A percentile compares a stretch with the other conserved stretches of the same genome.
These are phyloP conservation scores for Drosophila formosana DNA, from an alignment of 2,888 invertebrate species.

Conservation along the genomic window DNA sequence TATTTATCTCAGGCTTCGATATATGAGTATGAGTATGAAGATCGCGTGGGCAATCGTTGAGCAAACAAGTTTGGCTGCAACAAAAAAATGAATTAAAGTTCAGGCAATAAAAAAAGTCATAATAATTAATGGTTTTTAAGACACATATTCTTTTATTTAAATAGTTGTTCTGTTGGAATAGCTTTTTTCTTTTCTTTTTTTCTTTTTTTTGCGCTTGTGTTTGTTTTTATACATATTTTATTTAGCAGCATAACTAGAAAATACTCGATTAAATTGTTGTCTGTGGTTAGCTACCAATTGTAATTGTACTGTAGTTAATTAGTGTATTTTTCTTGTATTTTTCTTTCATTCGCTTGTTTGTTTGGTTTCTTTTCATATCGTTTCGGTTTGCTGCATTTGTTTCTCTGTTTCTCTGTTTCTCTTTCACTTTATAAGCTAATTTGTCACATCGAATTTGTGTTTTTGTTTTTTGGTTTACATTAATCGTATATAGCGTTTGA, in stretches of 20 bases:
- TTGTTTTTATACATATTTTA: constrained; percentile 37
- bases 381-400: constrained; percentile 29
- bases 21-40: constrained; percentile 16
- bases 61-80: constrained; percentile 59
- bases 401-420: constrained; percentile 31
- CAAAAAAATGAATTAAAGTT: constrained; percentile 37
- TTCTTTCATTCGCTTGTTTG: constrained; percentile 20
- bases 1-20: constrained; percentile 9
- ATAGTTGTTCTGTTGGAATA: constrained; percentile 68
- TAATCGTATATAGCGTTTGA: constrained; percentile 63
- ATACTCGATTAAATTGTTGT: constrained; percentile 52
- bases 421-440: constrained; percentile 66
- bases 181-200: constrained; percentile 28
- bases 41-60: constrained; percentile 44
- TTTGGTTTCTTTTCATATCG: constrained; percentile 43
- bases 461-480: constrained; percentile 52
- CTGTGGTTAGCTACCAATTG: constrained; percentile 56
- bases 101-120: constrained; percentile 63
- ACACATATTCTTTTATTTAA: constrained; percentile 81
- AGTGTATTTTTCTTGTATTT: constrained; percentile 34
- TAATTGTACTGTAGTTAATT: constrained; percentile 59
- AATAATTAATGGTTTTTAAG: constrained; percentile 68
- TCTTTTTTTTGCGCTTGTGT: constrained; percentile 16
- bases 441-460: constrained; percentile 73
- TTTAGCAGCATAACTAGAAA: constrained; percentile 61